A percentile compares a stretch with the other conserved stretches of the same genome.
Conservation (phyloP, 2,113 vertebrate species). For the Microcebus jonahi region DNA sequence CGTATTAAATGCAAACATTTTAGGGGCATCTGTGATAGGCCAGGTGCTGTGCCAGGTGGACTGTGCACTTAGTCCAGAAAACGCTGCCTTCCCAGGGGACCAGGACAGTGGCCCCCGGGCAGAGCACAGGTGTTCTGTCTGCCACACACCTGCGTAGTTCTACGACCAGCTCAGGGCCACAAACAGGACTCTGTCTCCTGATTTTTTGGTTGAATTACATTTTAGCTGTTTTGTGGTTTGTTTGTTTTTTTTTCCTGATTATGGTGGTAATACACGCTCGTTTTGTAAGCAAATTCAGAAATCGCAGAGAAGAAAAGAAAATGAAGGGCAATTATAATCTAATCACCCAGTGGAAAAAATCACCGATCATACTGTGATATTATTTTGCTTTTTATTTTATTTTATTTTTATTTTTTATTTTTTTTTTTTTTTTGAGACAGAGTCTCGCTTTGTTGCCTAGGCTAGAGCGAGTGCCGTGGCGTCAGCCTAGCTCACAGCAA, state of each 20-base stretch:
- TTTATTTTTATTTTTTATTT: too few relatives aligned
- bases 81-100: background rate
- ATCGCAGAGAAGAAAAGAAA: background rate
- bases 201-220: background rate
- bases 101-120: background rate
- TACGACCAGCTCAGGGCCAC: background rate
- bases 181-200: background rate
- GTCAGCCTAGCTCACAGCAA: too few relatives aligned
- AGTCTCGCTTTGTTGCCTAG: too few relatives aligned
- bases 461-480: too few relatives aligned
- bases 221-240: background rate
- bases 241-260: background rate
- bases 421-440: too few relatives aligned
- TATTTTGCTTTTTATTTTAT: too few relatives aligned
- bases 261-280: background rate
- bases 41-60: background rate
- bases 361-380: background rate
- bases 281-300: background rate
- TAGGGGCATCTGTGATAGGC: background rate
- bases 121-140: background rate
- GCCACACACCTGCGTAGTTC: background rate
- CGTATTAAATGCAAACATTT: background rate
- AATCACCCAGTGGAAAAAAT: background rate
- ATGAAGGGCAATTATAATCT: background rate
- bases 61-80: background rate